Evolutionary conservation across 1,140 invertebrate genomes (phyloP).

Genomic region (Calycopis cecrops): DNA sequence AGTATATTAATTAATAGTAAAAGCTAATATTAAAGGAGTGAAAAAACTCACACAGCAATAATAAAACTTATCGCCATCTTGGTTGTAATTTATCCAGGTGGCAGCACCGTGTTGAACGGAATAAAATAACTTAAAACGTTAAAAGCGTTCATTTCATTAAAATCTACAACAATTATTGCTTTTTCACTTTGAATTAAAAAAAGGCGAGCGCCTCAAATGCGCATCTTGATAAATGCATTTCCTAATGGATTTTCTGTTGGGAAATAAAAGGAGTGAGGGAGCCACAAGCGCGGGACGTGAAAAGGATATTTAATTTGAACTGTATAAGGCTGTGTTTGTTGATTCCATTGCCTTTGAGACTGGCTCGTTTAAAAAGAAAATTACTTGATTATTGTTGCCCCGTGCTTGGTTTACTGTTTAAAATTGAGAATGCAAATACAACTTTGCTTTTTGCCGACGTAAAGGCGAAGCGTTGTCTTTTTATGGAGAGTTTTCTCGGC

Average conservation of each 20-base stretch:
- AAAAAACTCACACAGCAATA: no score
- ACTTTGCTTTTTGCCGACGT: no score
- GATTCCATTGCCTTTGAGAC: constrained; percentile 6
- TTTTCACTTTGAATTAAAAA: constrained; percentile 8
- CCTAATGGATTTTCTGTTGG: not conserved
- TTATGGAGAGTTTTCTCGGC: no score
- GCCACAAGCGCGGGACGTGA: not conserved
- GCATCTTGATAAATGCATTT: constrained; percentile 12
- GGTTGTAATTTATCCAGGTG: constrained; percentile 3
- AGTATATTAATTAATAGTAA: no score
- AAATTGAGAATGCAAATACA: no score
- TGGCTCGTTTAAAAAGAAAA: not conserved
- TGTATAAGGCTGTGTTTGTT: not conserved
- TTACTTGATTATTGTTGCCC: no score
- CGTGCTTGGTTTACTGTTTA: no score
- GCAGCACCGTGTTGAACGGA: not conserved
- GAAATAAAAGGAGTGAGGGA: not conserved
- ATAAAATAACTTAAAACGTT: constrained; percentile 2
- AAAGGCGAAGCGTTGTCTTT: no score
- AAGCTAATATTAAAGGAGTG: no score
- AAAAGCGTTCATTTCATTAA: constrained; percentile 8
- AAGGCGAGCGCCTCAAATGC: not conserved
- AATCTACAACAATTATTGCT: constrained; percentile 4
- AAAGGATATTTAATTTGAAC: not conserved
- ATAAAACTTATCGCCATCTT: not conserved